phyloP scores from a whole-genome alignment of 2,888 invertebrate species.

The Cosmia pyralina region DNA sequence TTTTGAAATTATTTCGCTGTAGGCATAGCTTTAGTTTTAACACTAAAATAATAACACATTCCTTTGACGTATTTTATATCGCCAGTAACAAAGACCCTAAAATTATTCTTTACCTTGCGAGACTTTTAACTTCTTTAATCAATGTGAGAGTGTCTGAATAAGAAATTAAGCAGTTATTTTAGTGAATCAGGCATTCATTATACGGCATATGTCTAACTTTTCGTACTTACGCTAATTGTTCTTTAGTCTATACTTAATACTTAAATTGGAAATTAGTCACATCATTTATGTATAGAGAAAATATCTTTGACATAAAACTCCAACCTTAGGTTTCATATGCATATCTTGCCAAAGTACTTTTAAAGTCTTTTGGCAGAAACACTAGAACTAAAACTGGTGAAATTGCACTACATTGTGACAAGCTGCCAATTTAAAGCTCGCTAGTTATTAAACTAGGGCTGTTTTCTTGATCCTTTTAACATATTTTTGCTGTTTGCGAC shows the following conservation, averaged over 20 bases:
- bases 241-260: constrained; percentile 15
- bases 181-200: constrained; percentile 36
- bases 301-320: background rate
- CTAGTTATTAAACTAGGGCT: background rate
- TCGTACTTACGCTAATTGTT: constrained; percentile 36
- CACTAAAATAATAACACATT: background rate
- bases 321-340: constrained; percentile 14
- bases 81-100: background rate
- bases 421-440: constrained; percentile 36
- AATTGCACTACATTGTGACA: constrained; percentile 14
- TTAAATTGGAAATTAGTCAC: background rate
- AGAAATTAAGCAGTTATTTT: constrained; percentile 29
- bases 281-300: background rate
- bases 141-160: constrained; percentile 43
- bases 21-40: background rate
- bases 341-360: constrained; percentile 42
- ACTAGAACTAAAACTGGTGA: constrained; percentile 10
- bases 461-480: background rate
- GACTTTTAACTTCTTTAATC: constrained; percentile 37
- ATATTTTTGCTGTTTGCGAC: background rate
- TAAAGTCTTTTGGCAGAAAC: constrained; percentile 41
- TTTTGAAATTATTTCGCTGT: background rate
- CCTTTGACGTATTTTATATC: background rate
- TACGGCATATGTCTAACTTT: constrained; percentile 36
- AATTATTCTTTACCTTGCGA: background rate